Base-by-base conservation (phyloP, 1,140 invertebrate genomes). In the Chironomus tepperi region DNA sequence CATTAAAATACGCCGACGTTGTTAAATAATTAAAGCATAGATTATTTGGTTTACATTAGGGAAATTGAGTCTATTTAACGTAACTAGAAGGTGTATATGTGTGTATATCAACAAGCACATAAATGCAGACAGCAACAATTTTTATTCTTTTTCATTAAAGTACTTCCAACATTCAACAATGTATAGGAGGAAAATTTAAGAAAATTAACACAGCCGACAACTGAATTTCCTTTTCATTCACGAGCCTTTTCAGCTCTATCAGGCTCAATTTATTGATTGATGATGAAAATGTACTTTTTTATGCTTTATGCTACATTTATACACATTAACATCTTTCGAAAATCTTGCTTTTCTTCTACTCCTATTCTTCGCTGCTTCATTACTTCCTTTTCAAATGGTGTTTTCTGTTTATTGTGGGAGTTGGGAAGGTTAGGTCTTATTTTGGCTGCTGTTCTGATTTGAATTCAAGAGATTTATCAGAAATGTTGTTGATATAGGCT, bases 21-120 rank as follows among this genome's bases (percentile, higher is more conserved):
- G 65, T 70, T 70, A 70, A 70, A 70, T 70, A 70, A 70, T 70
- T 70, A 70, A 70, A 18, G 19, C 19, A 15, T 70, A 70, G 65
- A 70, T 70, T 70, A 70, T 70, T 70, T 70, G 65, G 65, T 70
- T 70, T 70, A 21, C 65, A 70, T 70, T 70, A 70, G 65, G 65
- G 65, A 70, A 70, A 70, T 70, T 70, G 47, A 57, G 65, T 70
- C 65, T 70, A 70, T 70, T 70, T 70, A 70, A 16, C 16, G 10
- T 18, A n/a, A 57, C 47, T 12, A 57, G 24, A 34, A 34, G 24
- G 24, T 34, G 24, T 34, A 34, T 34, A 34, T 34, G 24, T 34
- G 24, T 34, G 5, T 34, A 34, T 34, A 34, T 34, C 24, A 34
- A 34, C 24, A 34, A n/a, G 24, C 24, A 34, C 24, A 34, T 34